Percentiles rank a stretch among this genome's conserved stretches.
Evolutionary conservation across 2,113 vertebrate genomes (phyloP).

Genomic region (Neomonachus schauinslandi): DNA sequence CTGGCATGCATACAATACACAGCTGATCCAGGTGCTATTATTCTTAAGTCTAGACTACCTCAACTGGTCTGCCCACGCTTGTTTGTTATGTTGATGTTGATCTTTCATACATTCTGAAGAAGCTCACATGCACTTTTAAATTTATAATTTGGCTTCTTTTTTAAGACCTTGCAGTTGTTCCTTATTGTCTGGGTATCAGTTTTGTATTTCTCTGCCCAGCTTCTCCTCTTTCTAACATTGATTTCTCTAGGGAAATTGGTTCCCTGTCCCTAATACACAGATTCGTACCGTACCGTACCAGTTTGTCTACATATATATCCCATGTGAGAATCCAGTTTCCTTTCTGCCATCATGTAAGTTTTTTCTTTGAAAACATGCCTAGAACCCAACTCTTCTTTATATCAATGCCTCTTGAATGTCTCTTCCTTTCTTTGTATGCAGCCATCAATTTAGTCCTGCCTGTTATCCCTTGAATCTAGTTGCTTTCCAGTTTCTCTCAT

Average conservation of each 20-base stretch:
- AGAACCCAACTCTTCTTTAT: slow-evolving; percentile 4
- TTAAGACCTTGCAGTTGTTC: slow-evolving; percentile 19
- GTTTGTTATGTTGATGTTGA: neutral
- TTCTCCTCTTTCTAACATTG: neutral
- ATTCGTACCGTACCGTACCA: neutral
- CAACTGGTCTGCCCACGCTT: neutral
- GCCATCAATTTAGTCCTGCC: neutral
- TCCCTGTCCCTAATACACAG: neutral
- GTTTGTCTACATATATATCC: neutral
- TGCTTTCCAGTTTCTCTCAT: slow-evolving; percentile 35
- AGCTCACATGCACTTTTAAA: neutral
- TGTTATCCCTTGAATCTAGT: neutral
- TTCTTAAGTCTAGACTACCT: neutral
- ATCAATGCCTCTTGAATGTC: neutral
- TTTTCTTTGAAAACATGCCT: slow-evolving; percentile 35
- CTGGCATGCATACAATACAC: neutral
- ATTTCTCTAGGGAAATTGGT: slow-evolving; percentile 39
- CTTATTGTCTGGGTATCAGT: neutral
- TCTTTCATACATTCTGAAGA: slow-evolving; percentile 20
- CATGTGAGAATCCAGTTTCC: neutral
- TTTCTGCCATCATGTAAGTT: slow-evolving; percentile 26
- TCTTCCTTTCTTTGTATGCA: slow-evolving; percentile 22
- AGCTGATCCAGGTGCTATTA: neutral
- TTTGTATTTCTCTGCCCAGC: slow-evolving; percentile 13
- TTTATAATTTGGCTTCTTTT: neutral